Evolutionary conservation across 2,888 invertebrate genomes (phyloP).

Genomic region (Caenorhabditis wallacei): DNA sequence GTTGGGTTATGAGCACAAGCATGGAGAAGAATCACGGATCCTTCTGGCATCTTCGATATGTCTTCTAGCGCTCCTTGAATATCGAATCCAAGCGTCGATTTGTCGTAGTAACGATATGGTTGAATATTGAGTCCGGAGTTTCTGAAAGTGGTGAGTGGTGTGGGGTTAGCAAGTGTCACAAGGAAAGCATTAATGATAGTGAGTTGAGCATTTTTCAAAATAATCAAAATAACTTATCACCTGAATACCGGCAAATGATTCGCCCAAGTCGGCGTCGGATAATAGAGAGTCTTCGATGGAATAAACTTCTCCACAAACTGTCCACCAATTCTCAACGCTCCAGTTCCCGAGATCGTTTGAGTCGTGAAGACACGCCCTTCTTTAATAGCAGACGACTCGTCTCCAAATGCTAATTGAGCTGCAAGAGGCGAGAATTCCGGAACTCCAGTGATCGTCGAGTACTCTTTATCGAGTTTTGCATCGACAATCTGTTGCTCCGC

Average conservation of each 20-base stretch:
- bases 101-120: conserved; percentile 94
- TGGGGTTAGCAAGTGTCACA: too few relatives aligned
- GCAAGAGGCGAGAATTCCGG: conserved; percentile 91
- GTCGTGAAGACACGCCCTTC: conserved; percentile 86
- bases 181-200: too few relatives aligned
- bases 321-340: conserved; percentile 93
- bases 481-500: conserved; percentile 90
- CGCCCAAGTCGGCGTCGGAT: conserved; percentile 97
- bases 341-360: conserved; percentile 96
- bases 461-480: conserved; percentile 93
- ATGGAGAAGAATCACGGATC: conserved; percentile 93
- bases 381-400: conserved; percentile 87
- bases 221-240: conserved; percentile 81
- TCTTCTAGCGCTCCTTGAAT: conserved; percentile 90
- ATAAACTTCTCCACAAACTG: conserved; percentile 89
- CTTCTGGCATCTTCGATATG: conserved; percentile 71
- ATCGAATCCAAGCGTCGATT: conserved; percentile 94
- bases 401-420: conserved; percentile 91
- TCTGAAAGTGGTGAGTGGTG: conserved; percentile 81
- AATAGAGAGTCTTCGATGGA: conserved; percentile 89
- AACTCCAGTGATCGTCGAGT: conserved; percentile 91
- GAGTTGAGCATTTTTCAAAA: too few relatives aligned
- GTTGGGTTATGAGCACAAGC: conserved; percentile 99
- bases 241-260: conserved; percentile 97
- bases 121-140: conserved; percentile 91